A percentile compares a stretch with the other conserved stretches of the same genome.
Conservation (phyloP, 2,797 vertebrate genomes). For the Tokudaia tokunoshimensis region DNA sequence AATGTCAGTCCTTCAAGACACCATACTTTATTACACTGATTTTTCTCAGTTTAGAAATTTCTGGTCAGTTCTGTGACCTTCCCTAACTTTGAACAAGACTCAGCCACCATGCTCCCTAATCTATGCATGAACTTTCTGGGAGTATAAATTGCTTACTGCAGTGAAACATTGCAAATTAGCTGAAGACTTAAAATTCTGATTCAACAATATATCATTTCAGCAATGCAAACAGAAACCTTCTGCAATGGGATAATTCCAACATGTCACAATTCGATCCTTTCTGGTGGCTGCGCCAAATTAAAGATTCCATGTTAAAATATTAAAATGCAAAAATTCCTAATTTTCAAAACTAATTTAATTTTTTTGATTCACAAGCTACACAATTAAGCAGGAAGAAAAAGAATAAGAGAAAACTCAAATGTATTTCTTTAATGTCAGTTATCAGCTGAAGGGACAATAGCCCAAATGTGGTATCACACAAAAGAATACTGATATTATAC, state of each 20-base stretch:
- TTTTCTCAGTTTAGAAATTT: constrained; percentile 48
- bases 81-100: background rate
- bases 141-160: constrained; percentile 14
- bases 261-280: background rate
- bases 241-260: background rate
- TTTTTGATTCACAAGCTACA: constrained; percentile 43
- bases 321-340: constrained; percentile 47
- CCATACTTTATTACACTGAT: constrained; percentile 1
- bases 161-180: background rate
- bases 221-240: background rate
- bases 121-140: background rate
- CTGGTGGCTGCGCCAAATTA: constrained; percentile 8
- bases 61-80: background rate
- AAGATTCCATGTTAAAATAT: constrained; percentile 40
- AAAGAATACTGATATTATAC: background rate
- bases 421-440: background rate
- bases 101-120: background rate
- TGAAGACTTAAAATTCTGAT: background rate
- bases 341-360: background rate
- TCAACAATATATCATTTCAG: background rate
- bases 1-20: constrained; percentile 6
- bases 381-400: background rate
- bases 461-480: background rate
- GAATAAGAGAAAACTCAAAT: background rate
- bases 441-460: background rate